These are phyloP conservation scores for Syngnathus rostellatus DNA, from an alignment of 2,797 vertebrate species.

Conservation along the genomic window DNA sequence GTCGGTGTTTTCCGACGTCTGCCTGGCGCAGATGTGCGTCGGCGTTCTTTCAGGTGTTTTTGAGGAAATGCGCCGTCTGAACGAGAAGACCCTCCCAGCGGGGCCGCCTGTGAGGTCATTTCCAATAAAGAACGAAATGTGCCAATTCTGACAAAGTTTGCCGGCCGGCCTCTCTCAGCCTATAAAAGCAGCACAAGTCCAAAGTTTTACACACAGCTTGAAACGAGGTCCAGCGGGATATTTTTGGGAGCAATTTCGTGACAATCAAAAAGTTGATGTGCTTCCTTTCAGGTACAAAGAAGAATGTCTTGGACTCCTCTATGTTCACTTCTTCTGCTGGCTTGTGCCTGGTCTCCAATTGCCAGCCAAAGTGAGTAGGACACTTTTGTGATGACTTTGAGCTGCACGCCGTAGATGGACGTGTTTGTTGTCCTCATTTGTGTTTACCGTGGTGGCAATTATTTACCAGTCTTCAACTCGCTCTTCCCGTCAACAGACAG, in stretches of 20 bases:
- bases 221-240: constrained; percentile 28
- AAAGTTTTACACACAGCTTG: constrained; percentile 19
- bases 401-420: not conserved
- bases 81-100: constrained; percentile 47
- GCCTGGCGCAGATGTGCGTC: constrained; percentile 52
- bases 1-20: constrained; percentile 48
- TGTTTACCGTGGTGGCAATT: constrained; percentile 34
- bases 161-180: constrained; percentile 10
- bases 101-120: constrained; percentile 46
- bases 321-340: constrained; percentile 36
- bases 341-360: constrained; percentile 27
- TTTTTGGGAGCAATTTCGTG: not conserved
- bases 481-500: constrained; percentile 56
- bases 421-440: constrained; percentile 13
- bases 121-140: constrained; percentile 47
- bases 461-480: constrained; percentile 17
- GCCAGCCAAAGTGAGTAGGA: constrained; percentile 58
- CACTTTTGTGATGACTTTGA: not conserved
- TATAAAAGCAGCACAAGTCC: constrained; percentile 51
- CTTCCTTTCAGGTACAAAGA: constrained; percentile 27
- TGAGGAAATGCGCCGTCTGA: constrained; percentile 43
- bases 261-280: not conserved
- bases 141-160: constrained; percentile 41
- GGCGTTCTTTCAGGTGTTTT: constrained; percentile 58
- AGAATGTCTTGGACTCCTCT: constrained; percentile 41